Conservation (phyloP, 2,797 vertebrate genomes). For the Phaenicophaeus curvirostris region DNA sequence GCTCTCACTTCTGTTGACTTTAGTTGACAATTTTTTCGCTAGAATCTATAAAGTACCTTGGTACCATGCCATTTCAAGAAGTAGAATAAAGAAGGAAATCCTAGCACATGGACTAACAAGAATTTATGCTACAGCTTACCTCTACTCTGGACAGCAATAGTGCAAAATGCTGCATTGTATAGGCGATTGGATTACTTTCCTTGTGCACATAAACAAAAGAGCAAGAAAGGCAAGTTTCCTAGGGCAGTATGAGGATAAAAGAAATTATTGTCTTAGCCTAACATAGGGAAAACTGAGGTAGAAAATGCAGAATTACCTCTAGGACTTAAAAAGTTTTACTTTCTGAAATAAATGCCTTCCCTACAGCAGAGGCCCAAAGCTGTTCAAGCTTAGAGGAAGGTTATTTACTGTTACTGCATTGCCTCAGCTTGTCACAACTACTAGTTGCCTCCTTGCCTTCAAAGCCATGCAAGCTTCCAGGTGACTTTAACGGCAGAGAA, state of each 20-base stretch:
- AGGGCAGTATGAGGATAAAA: slow-evolving; percentile 14
- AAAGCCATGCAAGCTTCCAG: background rate
- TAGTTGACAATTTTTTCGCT: slow-evolving; percentile 20
- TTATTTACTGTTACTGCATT: background rate
- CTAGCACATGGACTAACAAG: background rate
- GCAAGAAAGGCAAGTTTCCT: background rate
- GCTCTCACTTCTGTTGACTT: slow-evolving; percentile 10
- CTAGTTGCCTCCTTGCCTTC: background rate
- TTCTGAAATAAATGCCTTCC: background rate
- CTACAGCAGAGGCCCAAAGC: background rate
- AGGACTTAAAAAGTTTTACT: background rate
- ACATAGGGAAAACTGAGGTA: background rate
- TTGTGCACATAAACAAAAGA: background rate
- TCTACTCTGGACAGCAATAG: background rate
- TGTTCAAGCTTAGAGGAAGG: background rate
- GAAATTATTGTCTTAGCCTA: background rate
- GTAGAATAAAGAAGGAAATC: background rate
- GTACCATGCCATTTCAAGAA: slow-evolving; percentile 35
- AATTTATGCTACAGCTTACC: background rate
- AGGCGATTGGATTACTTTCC: slow-evolving; percentile 12
- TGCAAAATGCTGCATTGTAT: background rate
- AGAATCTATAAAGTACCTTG: background rate
- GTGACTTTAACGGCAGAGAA: background rate
- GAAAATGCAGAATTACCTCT: background rate
- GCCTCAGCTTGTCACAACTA: background rate